These are phyloP conservation scores for Adineta ricciae DNA, from an alignment of 2,888 invertebrate species.

Conservation along the genomic window DNA sequence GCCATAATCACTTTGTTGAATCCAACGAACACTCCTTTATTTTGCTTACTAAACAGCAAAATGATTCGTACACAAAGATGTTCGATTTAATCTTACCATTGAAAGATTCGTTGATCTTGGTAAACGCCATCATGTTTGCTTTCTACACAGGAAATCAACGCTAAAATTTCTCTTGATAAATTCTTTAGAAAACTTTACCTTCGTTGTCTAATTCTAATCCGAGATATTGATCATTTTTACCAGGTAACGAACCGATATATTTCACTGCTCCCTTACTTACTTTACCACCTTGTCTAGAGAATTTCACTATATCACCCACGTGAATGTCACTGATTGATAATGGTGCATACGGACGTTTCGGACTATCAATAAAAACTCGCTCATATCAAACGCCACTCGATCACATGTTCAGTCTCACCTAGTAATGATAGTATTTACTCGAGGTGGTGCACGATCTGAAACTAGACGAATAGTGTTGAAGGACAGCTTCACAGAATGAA, in stretches of 20 bases:
- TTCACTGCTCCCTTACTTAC: constrained; percentile 46
- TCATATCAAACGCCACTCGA: too few species aligned
- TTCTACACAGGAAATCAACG: too few species aligned
- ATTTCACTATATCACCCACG: constrained; percentile 46
- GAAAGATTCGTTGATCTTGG: constrained; percentile 46
- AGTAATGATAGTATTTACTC: not conserved
- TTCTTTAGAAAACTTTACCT: too few species aligned
- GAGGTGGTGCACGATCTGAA: not conserved
- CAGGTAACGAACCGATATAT: constrained; percentile 48
- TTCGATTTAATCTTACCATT: constrained; percentile 40
- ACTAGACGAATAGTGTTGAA: not conserved
- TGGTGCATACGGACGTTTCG: constrained; percentile 43
- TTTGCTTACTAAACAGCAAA: constrained; percentile 44
- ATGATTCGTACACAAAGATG: not conserved
- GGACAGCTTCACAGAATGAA: not conserved
- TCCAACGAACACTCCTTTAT: constrained; percentile 49
- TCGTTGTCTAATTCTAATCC: constrained; percentile 49
- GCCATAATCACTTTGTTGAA: constrained; percentile 47
- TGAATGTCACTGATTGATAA: constrained; percentile 43
- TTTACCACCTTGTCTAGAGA: constrained; percentile 46
- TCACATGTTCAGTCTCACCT: not conserved
- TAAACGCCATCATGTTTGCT: constrained; percentile 50
- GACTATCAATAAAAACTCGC: not conserved
- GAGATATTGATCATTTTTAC: constrained; percentile 45
- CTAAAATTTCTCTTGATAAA: too few species aligned